phyloP scores from a whole-genome alignment of 2,113 vertebrate genomes.

The Tragelaphus strepsiceros region DNA sequence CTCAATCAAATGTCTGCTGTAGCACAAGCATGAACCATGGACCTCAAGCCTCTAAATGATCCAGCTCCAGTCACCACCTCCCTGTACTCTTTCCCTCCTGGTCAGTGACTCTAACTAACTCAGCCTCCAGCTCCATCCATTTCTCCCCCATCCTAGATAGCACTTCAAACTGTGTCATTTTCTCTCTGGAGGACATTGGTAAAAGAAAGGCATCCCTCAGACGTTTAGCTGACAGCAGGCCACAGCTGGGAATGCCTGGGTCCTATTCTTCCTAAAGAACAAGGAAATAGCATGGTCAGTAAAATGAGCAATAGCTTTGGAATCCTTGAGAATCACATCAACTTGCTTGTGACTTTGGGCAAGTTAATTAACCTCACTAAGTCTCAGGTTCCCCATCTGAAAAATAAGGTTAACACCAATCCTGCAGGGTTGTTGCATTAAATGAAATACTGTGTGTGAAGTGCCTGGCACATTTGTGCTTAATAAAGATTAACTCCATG shows the following conservation, averaged over 20 bases:
- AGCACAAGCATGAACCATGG: background rate
- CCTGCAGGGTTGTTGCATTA: background rate
- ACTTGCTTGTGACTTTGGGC: background rate
- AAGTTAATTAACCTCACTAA: background rate
- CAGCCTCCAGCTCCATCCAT: background rate
- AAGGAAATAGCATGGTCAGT: background rate
- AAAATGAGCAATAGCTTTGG: slow-evolving; percentile 27
- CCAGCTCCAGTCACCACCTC: background rate
- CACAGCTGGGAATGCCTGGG: background rate
- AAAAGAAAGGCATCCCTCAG: background rate
- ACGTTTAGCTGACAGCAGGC: background rate
- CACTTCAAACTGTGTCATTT: background rate
- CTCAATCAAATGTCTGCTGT: background rate
- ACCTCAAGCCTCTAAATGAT: background rate
- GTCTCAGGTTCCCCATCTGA: background rate
- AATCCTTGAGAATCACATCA: background rate
- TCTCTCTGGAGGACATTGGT: background rate
- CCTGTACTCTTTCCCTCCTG: background rate
- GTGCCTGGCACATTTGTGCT: background rate
- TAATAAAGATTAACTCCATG: slow-evolving; percentile 34
- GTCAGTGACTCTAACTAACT: background rate
- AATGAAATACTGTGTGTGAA: background rate
- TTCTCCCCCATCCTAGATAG: background rate
- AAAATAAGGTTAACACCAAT: background rate
- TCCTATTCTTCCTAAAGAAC: background rate